Conservation (phyloP, 1,140 invertebrate species). For the Medauroidea extradentata region DNA sequence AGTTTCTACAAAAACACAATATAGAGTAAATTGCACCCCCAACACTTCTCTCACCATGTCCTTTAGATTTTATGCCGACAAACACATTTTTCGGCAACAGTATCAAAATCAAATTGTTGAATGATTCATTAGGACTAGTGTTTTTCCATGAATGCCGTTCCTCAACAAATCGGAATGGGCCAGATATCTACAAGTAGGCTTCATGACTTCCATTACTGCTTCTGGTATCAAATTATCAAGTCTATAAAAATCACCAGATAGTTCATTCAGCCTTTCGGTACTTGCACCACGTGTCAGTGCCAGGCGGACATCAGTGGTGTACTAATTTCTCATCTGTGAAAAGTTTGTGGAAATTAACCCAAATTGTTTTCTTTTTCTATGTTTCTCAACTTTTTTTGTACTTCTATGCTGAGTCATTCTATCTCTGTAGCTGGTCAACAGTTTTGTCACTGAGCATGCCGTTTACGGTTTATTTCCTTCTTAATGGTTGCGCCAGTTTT, state of each 20-base stretch:
- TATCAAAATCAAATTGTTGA: conserved; percentile 18
- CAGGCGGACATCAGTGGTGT: conserved; percentile 12
- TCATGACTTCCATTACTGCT: conserved; percentile 8
- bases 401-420: conserved; percentile 24
- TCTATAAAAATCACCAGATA: too few relatives aligned
- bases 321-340: conserved; percentile 16
- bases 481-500: not conserved
- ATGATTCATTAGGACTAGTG: conserved; percentile 18
- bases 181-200: conserved; percentile 10
- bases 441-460: conserved; percentile 19
- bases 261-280: conserved; percentile 11
- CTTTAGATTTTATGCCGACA: conserved; percentile 14
- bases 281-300: conserved; percentile 10
- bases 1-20: too few relatives aligned
- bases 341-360: conserved; percentile 14
- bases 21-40: too few relatives aligned
- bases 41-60: too few relatives aligned
- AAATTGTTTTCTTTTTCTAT: conserved; percentile 21
- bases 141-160: conserved; percentile 11
- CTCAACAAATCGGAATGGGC: conserved; percentile 5
- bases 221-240: not conserved
- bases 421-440: conserved; percentile 22
- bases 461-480: conserved; percentile 8
- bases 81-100: conserved; percentile 19
- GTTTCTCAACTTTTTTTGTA: conserved; percentile 14